Conservation (phyloP, 53 echinoderm and acorn worm genomes). For the Crossaster papposus region DNA sequence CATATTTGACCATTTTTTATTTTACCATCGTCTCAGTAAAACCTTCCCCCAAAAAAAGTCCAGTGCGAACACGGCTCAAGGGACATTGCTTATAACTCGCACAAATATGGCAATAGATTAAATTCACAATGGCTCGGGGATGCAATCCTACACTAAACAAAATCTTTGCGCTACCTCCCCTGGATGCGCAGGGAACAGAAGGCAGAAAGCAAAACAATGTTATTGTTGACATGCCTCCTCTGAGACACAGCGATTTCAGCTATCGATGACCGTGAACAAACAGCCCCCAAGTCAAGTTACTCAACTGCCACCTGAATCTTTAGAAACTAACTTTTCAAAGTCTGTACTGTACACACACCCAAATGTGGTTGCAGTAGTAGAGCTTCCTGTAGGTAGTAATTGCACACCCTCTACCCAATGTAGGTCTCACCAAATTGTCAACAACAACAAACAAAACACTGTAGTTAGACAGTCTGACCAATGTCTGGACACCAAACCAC, state of each 20-base stretch:
- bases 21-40: too few relatives aligned
- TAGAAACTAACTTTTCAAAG: background rate
- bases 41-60: too few relatives aligned
- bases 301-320: background rate
- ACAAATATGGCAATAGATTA: too few relatives aligned
- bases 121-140: background rate
- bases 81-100: too few relatives aligned
- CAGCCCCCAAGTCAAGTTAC: background rate
- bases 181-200: background rate
- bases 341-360: background rate
- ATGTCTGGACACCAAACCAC: constrained; percentile 1
- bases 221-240: background rate
- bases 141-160: background rate
- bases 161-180: background rate
- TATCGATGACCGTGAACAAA: constrained; percentile 10
- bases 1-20: too few relatives aligned
- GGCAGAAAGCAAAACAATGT: background rate
- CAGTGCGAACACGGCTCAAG: too few relatives aligned
- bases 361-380: background rate
- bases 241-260: background rate
- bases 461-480: background rate
- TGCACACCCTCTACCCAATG: background rate
- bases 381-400: background rate
- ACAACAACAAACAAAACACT: background rate
- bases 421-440: background rate